Conservation (phyloP, 2,888 invertebrate species). For the Drosophila longiperda region DNA sequence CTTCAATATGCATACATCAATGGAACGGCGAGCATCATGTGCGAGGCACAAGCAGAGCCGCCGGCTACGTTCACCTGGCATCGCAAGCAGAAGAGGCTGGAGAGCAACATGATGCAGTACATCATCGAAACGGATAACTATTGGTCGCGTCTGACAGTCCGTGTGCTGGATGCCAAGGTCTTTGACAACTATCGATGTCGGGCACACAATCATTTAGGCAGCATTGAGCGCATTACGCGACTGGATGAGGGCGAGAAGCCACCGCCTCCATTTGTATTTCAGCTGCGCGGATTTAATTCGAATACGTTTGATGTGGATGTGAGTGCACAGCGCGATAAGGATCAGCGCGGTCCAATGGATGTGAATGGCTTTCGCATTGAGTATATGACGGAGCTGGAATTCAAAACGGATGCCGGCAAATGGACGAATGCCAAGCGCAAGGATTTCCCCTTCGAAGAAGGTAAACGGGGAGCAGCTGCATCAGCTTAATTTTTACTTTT, state of each 20-base stretch:
- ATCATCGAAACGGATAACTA: constrained; percentile 80
- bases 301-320: constrained; percentile 85
- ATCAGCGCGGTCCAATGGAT: constrained; percentile 78
- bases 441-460: constrained; percentile 84
- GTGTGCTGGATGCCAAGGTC: constrained; percentile 77
- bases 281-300: constrained; percentile 84
- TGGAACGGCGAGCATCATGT: constrained; percentile 87
- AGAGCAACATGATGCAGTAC: constrained; percentile 78
- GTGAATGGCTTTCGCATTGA: constrained; percentile 85
- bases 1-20: constrained; percentile 84
- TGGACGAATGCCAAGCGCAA: constrained; percentile 84
- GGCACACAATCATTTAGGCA: constrained; percentile 86
- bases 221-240: constrained; percentile 85
- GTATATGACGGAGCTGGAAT: constrained; percentile 83
- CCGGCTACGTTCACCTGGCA: constrained; percentile 86
- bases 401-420: constrained; percentile 82
- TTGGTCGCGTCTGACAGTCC: constrained; percentile 82
- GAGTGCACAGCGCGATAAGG: constrained; percentile 72
- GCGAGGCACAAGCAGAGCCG: constrained; percentile 87
- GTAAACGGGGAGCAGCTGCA: constrained; percentile 66
- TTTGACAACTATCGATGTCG: constrained; percentile 87
- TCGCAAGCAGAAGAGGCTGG: constrained; percentile 81
- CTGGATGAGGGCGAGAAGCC: constrained; percentile 87
- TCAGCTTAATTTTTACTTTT: constrained; percentile 2
- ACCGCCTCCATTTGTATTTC: constrained; percentile 84